Conservation (phyloP, 2,797 vertebrate genomes). For the Otus scops region DNA sequence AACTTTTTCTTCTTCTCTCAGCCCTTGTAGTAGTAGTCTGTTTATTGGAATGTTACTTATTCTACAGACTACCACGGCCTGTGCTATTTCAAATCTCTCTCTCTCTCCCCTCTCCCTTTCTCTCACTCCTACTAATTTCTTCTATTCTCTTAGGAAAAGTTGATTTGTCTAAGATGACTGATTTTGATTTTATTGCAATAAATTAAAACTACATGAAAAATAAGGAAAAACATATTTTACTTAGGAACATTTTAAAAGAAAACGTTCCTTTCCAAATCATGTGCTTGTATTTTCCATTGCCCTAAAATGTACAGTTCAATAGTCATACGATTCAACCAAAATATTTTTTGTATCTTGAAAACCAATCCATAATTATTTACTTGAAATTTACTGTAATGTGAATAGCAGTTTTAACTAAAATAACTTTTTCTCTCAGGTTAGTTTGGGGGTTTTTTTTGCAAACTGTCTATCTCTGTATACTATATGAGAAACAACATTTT, state of each 20-base stretch:
- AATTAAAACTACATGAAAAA: not conserved
- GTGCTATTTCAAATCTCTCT: not conserved
- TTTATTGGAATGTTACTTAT: not conserved
- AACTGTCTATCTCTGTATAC: not conserved
- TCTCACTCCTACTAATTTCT: not conserved
- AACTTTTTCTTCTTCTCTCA: not conserved
- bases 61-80: accelerated
- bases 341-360: not conserved
- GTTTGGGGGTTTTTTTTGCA: not conserved
- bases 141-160: not conserved
- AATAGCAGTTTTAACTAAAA: not conserved
- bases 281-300: not conserved
- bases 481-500: not conserved
- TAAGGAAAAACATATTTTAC: not conserved
- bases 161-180: not conserved
- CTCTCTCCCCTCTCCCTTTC: not conserved
- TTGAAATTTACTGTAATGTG: not conserved
- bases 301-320: not conserved
- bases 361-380: not conserved
- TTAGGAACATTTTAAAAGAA: not conserved
- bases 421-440: not conserved
- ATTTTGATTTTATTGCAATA: not conserved
- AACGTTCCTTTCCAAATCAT: not conserved
- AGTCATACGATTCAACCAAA: not conserved
- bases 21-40: not conserved